A percentile compares a stretch with the other conserved stretches of the same genome.
These are phyloP conservation scores for Rhagonycha lutea DNA, from an alignment of 2,888 invertebrate species.

Conservation along the genomic window DNA sequence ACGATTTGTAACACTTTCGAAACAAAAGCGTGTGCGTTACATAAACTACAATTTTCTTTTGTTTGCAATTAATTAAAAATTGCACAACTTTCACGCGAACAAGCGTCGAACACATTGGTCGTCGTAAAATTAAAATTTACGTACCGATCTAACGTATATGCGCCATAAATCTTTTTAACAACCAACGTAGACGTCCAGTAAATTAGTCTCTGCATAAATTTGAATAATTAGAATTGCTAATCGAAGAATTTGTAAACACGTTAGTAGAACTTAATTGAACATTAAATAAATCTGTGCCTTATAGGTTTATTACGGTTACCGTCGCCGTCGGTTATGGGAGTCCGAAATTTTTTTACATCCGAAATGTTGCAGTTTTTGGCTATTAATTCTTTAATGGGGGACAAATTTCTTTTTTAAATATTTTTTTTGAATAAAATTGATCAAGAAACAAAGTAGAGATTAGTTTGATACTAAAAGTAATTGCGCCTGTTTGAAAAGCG, in stretches of 20 bases:
- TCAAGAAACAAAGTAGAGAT: too few relatives aligned
- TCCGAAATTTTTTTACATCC: neutral
- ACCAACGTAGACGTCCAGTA: neutral
- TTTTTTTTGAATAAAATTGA: neutral
- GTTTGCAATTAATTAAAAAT: neutral
- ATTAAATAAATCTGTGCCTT: neutral
- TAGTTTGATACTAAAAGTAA: too few relatives aligned
- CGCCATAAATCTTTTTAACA: constrained; percentile 1
- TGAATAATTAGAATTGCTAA: constrained; percentile 5
- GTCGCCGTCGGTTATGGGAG: neutral
- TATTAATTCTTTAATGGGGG: neutral
- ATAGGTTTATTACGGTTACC: neutral
- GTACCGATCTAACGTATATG: neutral
- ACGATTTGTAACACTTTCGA: neutral
- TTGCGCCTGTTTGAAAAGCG: too few relatives aligned
- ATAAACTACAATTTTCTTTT: neutral
- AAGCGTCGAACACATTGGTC: neutral
- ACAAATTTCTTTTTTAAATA: neutral
- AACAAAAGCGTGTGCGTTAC: neutral
- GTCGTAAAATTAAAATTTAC: constrained; percentile 1
- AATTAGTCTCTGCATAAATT: constrained; percentile 1
- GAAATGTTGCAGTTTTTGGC: neutral
- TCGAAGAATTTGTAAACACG: constrained; percentile 2
- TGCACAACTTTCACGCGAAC: neutral
- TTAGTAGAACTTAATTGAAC: constrained; percentile 1